phyloP scores from a whole-genome alignment of 2,888 invertebrate genomes.

The Sturmia bella region DNA sequence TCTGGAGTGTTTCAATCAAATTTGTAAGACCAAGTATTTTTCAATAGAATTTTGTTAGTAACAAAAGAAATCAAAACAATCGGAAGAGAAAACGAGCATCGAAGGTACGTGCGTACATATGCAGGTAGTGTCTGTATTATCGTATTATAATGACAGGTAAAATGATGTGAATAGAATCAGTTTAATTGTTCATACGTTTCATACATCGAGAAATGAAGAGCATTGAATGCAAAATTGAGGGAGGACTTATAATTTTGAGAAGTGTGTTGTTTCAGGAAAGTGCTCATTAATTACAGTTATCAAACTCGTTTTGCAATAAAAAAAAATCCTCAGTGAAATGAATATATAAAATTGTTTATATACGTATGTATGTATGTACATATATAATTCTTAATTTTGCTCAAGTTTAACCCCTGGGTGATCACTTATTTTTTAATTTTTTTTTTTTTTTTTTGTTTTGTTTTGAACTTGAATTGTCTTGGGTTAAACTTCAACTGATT shows the following conservation, averaged over 20 bases:
- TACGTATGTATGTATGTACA: too few relatives aligned
- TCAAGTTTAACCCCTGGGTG: too few relatives aligned
- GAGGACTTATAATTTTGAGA: not conserved
- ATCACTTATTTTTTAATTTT: too few relatives aligned
- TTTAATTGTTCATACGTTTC: constrained; percentile 34
- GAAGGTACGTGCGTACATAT: not conserved
- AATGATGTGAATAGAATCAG: constrained; percentile 30
- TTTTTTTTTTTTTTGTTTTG: too few relatives aligned
- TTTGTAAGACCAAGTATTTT: constrained; percentile 19
- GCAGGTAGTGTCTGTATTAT: constrained; percentile 8
- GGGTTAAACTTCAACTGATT: too few relatives aligned
- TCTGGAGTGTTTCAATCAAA: constrained; percentile 34
- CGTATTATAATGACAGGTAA: constrained; percentile 38
- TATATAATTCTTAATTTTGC: too few relatives aligned
- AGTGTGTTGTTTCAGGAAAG: not conserved
- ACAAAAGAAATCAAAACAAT: not conserved
- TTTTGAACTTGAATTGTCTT: too few relatives aligned
- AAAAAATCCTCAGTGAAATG: too few relatives aligned
- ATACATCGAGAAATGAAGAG: constrained; percentile 4
- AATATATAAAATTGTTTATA: too few relatives aligned
- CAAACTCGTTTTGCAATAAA: too few relatives aligned
- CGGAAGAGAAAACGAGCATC: not conserved
- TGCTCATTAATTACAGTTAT: too few relatives aligned
- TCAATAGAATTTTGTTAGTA: constrained; percentile 27
- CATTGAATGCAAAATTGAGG: not conserved